A percentile compares a stretch with the other conserved stretches of the same genome.
These are phyloP conservation scores for Alectoris magna DNA, from an alignment of 2,797 vertebrate species.

Conservation along the genomic window DNA sequence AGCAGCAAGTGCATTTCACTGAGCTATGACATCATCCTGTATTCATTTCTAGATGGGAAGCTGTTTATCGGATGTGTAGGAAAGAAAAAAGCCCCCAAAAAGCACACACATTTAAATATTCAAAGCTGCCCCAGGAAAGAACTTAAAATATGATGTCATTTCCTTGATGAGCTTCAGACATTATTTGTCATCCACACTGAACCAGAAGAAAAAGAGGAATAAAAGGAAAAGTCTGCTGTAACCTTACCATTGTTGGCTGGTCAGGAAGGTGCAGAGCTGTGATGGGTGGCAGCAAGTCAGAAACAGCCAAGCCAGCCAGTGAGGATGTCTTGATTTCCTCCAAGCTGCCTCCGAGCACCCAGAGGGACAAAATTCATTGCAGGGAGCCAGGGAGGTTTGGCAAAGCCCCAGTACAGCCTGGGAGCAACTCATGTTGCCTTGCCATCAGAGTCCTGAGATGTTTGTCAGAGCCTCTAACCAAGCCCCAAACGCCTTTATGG, in stretches of 20 bases:
- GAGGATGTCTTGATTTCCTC: neutral
- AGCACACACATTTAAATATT: constrained; percentile 47
- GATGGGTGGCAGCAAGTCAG: neutral
- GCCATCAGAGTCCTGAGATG: neutral
- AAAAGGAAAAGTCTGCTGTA: neutral
- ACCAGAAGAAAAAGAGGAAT: constrained; percentile 33
- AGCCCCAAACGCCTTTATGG: neutral
- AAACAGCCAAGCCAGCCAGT: neutral
- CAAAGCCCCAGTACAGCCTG: neutral
- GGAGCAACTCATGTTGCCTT: constrained; percentile 1
- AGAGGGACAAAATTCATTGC: neutral
- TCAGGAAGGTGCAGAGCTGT: constrained; percentile 8
- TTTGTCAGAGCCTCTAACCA: constrained; percentile 18
- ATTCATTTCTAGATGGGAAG: constrained; percentile 5
- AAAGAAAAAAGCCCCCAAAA: constrained; percentile 24
- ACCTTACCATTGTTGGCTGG: neutral
- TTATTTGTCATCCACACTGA: constrained; percentile 52
- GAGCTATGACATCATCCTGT: constrained; percentile 58
- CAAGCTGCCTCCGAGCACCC: neutral
- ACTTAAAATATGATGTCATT: constrained; percentile 70
- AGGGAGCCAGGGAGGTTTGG: neutral
- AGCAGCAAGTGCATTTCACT: constrained; percentile 48
- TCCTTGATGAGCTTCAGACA: constrained; percentile 56
- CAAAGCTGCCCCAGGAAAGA: constrained; percentile 60
- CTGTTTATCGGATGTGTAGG: constrained; percentile 31